Evolutionary conservation across 2,113 vertebrate genomes (phyloP).

Genomic region (Colinus virginianus): DNA sequence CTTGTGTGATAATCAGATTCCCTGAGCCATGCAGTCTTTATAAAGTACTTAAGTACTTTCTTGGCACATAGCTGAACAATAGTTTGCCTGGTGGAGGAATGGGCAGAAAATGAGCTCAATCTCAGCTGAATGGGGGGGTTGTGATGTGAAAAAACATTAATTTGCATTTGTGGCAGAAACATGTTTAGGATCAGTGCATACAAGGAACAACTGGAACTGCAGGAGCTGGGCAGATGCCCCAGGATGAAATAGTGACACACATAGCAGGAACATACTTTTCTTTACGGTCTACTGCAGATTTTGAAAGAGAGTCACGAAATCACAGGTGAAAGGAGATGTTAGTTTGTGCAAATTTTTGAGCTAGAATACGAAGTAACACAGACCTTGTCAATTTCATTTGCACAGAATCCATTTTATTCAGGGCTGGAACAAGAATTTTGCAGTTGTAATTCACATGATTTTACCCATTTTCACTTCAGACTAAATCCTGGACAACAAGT

Average conservation of each 20-base stretch:
- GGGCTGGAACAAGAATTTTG: not conserved
- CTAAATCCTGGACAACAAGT: not conserved
- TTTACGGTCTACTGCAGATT: not conserved
- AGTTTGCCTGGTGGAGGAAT: not conserved
- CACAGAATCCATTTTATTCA: not conserved
- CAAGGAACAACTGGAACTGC: not conserved
- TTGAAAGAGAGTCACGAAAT: not conserved
- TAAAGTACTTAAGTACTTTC: not conserved
- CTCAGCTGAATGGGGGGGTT: not conserved
- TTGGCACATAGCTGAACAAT: not conserved
- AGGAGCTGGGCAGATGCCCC: not conserved
- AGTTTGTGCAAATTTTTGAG: not conserved
- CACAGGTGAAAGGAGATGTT: not conserved
- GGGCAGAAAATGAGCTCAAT: not conserved
- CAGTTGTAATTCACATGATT: not conserved
- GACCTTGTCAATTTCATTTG: not conserved
- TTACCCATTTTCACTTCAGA: not conserved
- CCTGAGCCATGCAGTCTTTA: not conserved
- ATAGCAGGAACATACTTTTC: not conserved
- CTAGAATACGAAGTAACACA: not conserved
- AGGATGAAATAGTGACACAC: fast-evolving
- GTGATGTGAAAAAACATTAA: not conserved
- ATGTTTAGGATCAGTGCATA: not conserved
- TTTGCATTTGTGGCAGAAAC: not conserved
- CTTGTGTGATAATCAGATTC: not conserved